phyloP scores from a whole-genome alignment of 2,113 vertebrate species.

The Hylia prasina region DNA sequence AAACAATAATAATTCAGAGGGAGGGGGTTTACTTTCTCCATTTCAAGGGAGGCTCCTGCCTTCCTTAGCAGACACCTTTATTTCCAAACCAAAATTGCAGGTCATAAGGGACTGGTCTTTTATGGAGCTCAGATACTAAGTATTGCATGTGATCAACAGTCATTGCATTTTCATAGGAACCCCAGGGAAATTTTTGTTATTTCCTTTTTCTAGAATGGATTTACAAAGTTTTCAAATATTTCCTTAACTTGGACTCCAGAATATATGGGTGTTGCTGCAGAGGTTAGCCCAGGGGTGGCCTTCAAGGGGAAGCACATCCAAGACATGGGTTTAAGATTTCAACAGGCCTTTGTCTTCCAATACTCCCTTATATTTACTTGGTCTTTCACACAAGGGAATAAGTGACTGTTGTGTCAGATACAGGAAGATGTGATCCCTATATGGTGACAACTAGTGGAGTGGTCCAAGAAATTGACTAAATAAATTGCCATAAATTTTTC shows the following conservation, averaged over 20 bases:
- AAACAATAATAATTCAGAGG: too few relatives aligned
- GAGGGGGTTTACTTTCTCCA: too few relatives aligned
- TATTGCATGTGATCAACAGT: background rate
- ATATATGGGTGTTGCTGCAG: background rate
- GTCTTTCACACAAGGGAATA: background rate
- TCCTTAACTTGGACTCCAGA: background rate
- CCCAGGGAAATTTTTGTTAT: background rate
- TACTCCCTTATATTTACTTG: background rate
- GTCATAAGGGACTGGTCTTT: background rate
- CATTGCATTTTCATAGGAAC: background rate
- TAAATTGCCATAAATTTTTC: background rate
- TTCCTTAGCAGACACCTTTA: background rate
- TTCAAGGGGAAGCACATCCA: background rate
- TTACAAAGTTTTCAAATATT: background rate
- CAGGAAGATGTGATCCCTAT: background rate
- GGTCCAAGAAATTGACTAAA: background rate
- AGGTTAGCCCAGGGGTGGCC: background rate
- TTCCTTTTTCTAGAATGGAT: background rate
- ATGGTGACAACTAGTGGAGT: background rate
- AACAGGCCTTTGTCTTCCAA: background rate
- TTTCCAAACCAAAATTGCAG: background rate
- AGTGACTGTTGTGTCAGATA: background rate
- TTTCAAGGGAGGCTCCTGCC: too few relatives aligned
- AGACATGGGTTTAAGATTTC: background rate
- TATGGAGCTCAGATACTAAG: background rate